These are phyloP conservation scores for Drosophila ananassae DNA, from an alignment of 1,140 invertebrate genomes.

Conservation along the genomic window DNA sequence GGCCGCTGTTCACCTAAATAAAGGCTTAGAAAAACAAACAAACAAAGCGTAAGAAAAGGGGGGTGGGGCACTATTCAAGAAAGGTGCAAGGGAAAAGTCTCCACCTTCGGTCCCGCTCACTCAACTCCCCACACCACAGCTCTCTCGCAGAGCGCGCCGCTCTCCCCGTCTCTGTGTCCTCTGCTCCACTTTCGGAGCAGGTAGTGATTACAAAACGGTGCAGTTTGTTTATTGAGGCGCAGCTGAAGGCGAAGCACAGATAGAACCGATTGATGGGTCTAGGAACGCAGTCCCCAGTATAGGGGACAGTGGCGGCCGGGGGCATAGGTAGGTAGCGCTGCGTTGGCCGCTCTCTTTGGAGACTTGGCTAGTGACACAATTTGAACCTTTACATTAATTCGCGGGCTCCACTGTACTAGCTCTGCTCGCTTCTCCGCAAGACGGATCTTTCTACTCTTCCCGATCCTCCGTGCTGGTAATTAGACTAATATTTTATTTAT, in stretches of 20 bases:
- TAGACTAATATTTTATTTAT: slow-evolving; percentile 69
- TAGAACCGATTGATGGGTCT: slow-evolving; percentile 8
- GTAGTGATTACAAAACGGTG: slow-evolving; percentile 74
- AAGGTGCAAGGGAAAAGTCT: neutral
- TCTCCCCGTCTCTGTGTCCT: slow-evolving; percentile 18
- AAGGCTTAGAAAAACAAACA: slow-evolving; percentile 23
- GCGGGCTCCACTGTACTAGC: neutral
- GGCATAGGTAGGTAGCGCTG: slow-evolving; percentile 7
- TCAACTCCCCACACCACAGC: neutral
- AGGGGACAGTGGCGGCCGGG: slow-evolving; percentile 3
- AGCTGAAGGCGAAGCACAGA: slow-evolving; percentile 4
- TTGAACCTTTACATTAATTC: neutral
- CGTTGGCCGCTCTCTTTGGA: slow-evolving; percentile 34
- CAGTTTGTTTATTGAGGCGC: slow-evolving; percentile 45
- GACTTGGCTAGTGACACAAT: neutral
- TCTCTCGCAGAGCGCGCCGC: neutral
- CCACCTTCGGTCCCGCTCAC: slow-evolving; percentile 12
- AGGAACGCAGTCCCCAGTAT: neutral
- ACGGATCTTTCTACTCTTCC: slow-evolving; percentile 2
- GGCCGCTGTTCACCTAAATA: slow-evolving; percentile 62
- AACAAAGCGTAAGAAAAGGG: slow-evolving; percentile 9
- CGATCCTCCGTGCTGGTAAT: slow-evolving; percentile 51
- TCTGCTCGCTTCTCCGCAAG: slow-evolving; percentile 8
- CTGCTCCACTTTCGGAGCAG: slow-evolving; percentile 65
- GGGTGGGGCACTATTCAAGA: neutral